phyloP scores from a whole-genome alignment of 2,797 vertebrate genomes.

The Crocidura indochinensis region DNA sequence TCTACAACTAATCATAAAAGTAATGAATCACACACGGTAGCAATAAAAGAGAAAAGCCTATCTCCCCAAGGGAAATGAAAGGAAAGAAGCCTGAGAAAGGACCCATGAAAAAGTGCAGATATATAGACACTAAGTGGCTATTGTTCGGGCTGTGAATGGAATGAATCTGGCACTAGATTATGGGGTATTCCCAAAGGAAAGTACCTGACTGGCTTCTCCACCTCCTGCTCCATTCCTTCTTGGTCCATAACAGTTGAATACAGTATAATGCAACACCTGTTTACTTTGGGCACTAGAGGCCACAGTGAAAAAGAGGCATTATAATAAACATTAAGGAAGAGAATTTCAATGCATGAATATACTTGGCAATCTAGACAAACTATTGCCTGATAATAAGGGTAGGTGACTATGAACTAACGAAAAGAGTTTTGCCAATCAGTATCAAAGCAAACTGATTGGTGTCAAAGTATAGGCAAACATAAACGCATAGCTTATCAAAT shows the following conservation, averaged over 20 bases:
- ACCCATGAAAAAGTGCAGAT: slow-evolving; percentile 34
- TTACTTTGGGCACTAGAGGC: slow-evolving; percentile 67
- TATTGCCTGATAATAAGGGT: neutral
- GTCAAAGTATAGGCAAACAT: slow-evolving; percentile 46
- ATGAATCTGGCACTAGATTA: slow-evolving; percentile 67
- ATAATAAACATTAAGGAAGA: neutral
- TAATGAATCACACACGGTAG: slow-evolving; percentile 58
- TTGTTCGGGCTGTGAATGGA: slow-evolving; percentile 56
- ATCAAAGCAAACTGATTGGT: slow-evolving; percentile 60
- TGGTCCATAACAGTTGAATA: neutral
- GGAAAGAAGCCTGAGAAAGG: slow-evolving; percentile 58
- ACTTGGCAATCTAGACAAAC: slow-evolving; percentile 34
- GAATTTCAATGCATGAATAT: neutral
- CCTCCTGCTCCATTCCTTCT: neutral
- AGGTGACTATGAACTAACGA: neutral
- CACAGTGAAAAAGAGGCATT: slow-evolving; percentile 7
- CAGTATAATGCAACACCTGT: slow-evolving; percentile 59
- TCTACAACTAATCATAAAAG: slow-evolving; percentile 50
- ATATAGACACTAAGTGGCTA: slow-evolving; percentile 67
- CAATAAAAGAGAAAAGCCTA: slow-evolving; percentile 11
- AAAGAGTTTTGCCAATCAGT: slow-evolving; percentile 9
- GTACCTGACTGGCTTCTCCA: slow-evolving; percentile 61
- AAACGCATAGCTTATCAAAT: slow-evolving; percentile 46
- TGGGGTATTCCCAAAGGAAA: slow-evolving; percentile 84
- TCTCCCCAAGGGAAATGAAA: slow-evolving; percentile 43